Evolutionary conservation across 35 echinoderm and acorn worm species (phyloP), one percentile per base, ranked within the genome.

Genomic region (Diadema setosum): DNA sequence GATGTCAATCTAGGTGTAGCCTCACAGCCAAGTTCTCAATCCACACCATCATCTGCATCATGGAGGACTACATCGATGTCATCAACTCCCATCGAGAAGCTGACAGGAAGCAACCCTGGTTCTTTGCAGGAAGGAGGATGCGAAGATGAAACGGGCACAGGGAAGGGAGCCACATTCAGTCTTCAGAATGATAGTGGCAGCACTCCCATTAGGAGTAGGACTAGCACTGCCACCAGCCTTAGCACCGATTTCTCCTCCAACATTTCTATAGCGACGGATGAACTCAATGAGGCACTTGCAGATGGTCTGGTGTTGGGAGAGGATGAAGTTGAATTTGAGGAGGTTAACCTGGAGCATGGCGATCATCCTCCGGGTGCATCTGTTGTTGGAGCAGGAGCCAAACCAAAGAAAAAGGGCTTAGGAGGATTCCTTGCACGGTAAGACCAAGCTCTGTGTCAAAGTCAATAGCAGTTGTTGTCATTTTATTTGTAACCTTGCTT

Each of bases 331-430:
- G 83, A 59, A 9, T 91, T 91, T 80, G 89, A 82, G 42, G 89
- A 91, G 5, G 89, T 91, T 11, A 91, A 86, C 25, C 46, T 91
- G 24, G 83, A 70, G 33, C 82, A 85, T 29, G 29, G 44, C 26
- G 70, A 65, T 12, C 69, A 26, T 17, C 40, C 60, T 14, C 41
- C 37, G 20, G 48, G 33, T 58, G 70, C 33, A 59, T 85, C 59
- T 45, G 81, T 21, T 39, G 23, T 44, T 16, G 81, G 42, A 33
- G 20, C 69, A 30, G 89, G 83, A 5, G 81, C 83, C 45, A 91
- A 91, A 58, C 89, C 89, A 75, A 91, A 91, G 48, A 85, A 86
- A 61, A 91, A 84, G 80, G 83, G 82, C n/a, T 46, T 91, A 18
- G 84, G 82, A 39, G 89, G 89, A 85, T 91, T 91, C 65, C 32